phyloP scores from a whole-genome alignment of 2,888 invertebrate species.

The Drosophila mettleri region DNA sequence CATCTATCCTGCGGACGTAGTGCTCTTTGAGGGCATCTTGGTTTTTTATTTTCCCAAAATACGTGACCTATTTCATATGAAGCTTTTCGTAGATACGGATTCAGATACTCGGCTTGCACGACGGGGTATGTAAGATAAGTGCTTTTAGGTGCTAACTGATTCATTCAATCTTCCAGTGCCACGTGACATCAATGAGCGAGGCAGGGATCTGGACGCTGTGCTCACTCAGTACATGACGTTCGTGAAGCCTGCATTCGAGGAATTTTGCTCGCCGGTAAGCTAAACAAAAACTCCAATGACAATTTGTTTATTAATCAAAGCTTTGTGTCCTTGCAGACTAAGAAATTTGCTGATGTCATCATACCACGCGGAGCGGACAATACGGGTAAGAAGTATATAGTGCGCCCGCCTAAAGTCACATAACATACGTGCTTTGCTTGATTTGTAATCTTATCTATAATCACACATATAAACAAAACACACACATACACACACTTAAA shows the following conservation, averaged over 20 bases:
- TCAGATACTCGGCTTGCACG: conserved; percentile 98
- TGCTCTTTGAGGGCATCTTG: conserved; percentile 98
- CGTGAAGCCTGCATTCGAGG: conserved; percentile 99
- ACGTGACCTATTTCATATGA: conserved; percentile 98
- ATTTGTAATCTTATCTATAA: conserved; percentile 32
- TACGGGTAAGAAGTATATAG: conserved; percentile 89
- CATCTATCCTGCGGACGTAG: conserved; percentile 98
- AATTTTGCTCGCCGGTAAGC: conserved; percentile 97
- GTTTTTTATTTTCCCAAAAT: conserved; percentile 99
- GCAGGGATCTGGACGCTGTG: conserved; percentile 96
- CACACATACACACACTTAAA: conserved; percentile 12
- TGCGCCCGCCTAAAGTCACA: neutral
- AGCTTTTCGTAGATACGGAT: conserved; percentile 99
- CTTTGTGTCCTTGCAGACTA: conserved; percentile 90
- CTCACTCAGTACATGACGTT: conserved; percentile 98
- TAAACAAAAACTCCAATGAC: neutral
- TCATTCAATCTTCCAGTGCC: conserved; percentile 89
- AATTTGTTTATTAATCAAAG: neutral
- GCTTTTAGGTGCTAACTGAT: neutral
- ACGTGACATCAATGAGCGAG: conserved; percentile 97
- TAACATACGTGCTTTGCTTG: conserved; percentile 44
- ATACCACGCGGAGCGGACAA: conserved; percentile 99
- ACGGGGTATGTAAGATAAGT: conserved; percentile 89
- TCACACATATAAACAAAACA: neutral
- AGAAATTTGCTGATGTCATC: conserved; percentile 99